Base-by-base conservation (phyloP, 2,113 vertebrate species). In the Vulpes lagopus region DNA sequence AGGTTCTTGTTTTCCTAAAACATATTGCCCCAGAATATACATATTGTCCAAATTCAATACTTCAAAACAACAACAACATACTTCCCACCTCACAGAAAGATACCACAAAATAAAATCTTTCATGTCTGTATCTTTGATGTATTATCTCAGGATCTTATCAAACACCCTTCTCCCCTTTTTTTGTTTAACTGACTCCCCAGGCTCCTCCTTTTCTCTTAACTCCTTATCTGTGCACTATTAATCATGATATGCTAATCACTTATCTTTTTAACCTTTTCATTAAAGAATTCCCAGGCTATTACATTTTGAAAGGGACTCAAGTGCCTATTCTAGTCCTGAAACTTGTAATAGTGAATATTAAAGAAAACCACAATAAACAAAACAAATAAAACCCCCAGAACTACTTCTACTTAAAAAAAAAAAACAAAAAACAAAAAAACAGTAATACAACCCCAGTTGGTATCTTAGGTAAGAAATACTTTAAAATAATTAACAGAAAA, bases 401-500 rank as follows among this genome's bases (percentile, higher is more conserved):
- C 81, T 88, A 79, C n/a, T 82, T 69, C 81, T 94, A 64, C 19
- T 78, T 90, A 94, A 81, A 62, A 85, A 88, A 81, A 88, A 38
- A 43, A 43, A 43, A 43, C 43, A 96, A 79, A 93, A 43, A 43
- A 43, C 43, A 94, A 81, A 62, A 85, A 88, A 71, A 76, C 1
- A 95, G 60, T 69, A 89, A 94, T 59, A 69, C 16, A 25, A 25
- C 32, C 25, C 91, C 22, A 96, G 14, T 25, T 82, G 89, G 74
- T 87, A 92, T 81, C 88, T 93, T 96, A 86, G 82, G 30, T 43
- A 94, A 27, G 35, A 95, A 82, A 78, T 96, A 71, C 3, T 94
- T 95, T 78, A 78, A 91, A 92, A 84, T 82, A 73, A 96, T 57
- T 30, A 96, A 57, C 27, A 96, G 60, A 86, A 94, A 94, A 95